Percentiles rank a stretch among this genome's conserved stretches.
Evolutionary conservation across 1,140 invertebrate species (phyloP).

Genomic region (Zeugodacus cucurbitae): DNA sequence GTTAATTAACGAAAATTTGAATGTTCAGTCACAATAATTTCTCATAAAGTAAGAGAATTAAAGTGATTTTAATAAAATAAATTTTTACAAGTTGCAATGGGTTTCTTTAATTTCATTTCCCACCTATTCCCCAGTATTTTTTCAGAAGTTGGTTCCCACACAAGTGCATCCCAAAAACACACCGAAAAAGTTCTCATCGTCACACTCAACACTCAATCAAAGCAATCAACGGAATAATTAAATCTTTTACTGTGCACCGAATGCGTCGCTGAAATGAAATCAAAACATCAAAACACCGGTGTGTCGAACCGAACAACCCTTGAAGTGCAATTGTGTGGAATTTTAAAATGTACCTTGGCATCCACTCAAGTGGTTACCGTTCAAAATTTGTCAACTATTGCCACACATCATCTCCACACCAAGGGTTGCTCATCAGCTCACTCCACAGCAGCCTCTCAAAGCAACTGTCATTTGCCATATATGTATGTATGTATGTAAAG

Average conservation of each 20-base stretch:
- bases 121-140: too few species aligned
- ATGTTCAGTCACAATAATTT: too few species aligned
- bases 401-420: neutral
- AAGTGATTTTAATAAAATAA: too few species aligned
- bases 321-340: conserved; percentile 1
- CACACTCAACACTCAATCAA: neutral
- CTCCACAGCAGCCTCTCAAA: neutral
- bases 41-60: too few species aligned
- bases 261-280: neutral
- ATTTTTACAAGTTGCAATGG: too few species aligned
- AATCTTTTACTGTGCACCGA: neutral
- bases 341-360: neutral
- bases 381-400: conserved; percentile 28
- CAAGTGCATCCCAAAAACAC: neutral
- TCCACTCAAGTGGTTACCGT: conserved; percentile 5
- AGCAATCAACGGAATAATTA: conserved; percentile 17
- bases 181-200: neutral
- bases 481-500: neutral
- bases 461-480: neutral
- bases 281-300: neutral
- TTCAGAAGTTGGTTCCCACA: neutral
- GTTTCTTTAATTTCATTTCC: too few species aligned
- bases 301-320: neutral
- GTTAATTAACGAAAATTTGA: too few species aligned
- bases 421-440: neutral